Conservation (phyloP, 2,888 invertebrate species). For the Dicyrtomina minuta region DNA sequence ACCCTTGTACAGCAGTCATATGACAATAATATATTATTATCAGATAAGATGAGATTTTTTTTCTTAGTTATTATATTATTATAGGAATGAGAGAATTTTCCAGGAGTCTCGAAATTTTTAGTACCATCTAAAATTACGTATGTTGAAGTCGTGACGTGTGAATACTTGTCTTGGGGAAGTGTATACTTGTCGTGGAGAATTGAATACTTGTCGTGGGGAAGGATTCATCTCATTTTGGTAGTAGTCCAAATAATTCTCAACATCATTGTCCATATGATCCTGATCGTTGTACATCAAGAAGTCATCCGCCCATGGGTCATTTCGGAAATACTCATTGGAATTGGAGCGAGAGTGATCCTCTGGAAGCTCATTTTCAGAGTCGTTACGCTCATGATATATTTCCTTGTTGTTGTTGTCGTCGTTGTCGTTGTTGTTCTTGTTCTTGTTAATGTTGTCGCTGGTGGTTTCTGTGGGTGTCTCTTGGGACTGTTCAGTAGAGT, state of each 20-base stretch:
- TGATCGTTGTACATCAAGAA: constrained; percentile 20
- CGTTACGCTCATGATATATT: not conserved
- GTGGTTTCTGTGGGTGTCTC: constrained; percentile 14
- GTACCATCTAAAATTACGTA: constrained; percentile 27
- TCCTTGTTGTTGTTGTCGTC: constrained; percentile 28
- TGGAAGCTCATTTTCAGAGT: constrained; percentile 24
- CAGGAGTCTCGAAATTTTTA: not conserved
- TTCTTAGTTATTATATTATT: not conserved
- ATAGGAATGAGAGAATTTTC: constrained; percentile 19
- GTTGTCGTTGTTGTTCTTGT: not conserved
- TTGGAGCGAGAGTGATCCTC: not conserved
- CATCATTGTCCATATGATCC: constrained; percentile 30
- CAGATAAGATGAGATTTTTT: constrained; percentile 17
- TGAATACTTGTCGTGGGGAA: not conserved
- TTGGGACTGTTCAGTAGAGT: constrained; percentile 37
- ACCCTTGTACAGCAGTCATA: constrained; percentile 7
- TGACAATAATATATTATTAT: not conserved
- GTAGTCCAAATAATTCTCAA: constrained; percentile 26
- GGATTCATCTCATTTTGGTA: constrained; percentile 19
- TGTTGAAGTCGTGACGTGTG: constrained; percentile 28
- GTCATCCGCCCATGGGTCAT: constrained; percentile 27
- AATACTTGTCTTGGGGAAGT: too few species aligned
- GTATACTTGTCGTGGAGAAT: not conserved
- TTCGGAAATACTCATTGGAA: constrained; percentile 14
- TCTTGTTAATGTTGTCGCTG: not conserved